Conservation (phyloP, 1,140 invertebrate species). For the Scaptomyza hsui region DNA sequence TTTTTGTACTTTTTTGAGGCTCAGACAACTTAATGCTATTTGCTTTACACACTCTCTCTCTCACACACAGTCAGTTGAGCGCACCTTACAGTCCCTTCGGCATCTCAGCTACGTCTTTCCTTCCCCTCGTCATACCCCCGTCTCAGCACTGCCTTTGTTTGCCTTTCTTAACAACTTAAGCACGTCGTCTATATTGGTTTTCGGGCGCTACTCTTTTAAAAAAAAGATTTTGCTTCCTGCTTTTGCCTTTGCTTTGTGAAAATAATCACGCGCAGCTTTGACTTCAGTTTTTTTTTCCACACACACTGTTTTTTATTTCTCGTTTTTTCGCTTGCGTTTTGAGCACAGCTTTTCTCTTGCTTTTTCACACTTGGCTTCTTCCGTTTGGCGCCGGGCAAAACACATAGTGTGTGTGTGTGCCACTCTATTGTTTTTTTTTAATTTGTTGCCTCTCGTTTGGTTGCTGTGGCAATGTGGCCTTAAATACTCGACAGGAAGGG, state of each 20-base stretch:
- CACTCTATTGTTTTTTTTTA: conserved; percentile 76
- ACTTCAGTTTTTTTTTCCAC: conserved; percentile 33
- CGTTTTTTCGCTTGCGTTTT: conserved; percentile 16
- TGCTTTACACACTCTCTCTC: conserved; percentile 56
- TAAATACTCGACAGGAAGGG: conserved; percentile 13
- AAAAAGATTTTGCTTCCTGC: conserved; percentile 69
- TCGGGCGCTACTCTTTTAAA: conserved; percentile 62
- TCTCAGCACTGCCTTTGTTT: conserved; percentile 60
- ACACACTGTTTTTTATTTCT: conserved; percentile 8
- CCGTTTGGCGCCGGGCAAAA: conserved; percentile 52
- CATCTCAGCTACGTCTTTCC: conserved; percentile 9
- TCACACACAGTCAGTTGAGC: conserved; percentile 12
- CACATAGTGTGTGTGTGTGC: conserved; percentile 26
- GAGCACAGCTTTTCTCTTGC: conserved; percentile 65
- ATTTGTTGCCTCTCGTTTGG: conserved; percentile 51
- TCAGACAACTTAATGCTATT: conserved; percentile 82
- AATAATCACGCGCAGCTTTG: conserved; percentile 79
- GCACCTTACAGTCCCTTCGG: conserved; percentile 29
- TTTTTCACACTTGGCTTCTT: conserved; percentile 81
- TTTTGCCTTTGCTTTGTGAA: conserved; percentile 79
- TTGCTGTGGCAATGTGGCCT: conserved; percentile 21
- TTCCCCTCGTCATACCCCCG: not conserved
- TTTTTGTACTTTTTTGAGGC: conserved; percentile 45
- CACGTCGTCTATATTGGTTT: conserved; percentile 80
- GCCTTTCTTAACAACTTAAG: conserved; percentile 80